Evolutionary conservation across 2,113 vertebrate genomes (phyloP).

Genomic region (Labeo catla): DNA sequence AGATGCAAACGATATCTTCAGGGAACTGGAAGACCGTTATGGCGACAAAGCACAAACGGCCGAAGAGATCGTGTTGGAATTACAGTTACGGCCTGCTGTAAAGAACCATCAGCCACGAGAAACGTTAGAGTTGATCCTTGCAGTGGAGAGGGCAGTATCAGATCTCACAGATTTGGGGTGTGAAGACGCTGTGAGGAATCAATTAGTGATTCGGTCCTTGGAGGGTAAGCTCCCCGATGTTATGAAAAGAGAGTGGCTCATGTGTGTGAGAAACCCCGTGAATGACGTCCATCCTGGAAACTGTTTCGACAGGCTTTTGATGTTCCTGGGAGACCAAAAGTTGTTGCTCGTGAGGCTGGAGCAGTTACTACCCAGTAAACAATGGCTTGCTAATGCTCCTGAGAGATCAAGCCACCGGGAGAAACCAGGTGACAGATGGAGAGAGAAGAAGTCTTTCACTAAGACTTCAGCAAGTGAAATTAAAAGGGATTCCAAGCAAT

Average conservation of each 20-base stretch:
- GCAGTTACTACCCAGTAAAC: too few species aligned
- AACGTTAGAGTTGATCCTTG: not conserved
- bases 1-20: not conserved
- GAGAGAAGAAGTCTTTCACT: too few species aligned
- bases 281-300: not conserved
- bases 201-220: not conserved
- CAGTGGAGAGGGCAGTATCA: not conserved
- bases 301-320: not conserved
- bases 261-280: not conserved
- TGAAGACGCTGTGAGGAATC: not conserved
- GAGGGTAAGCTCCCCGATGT: not conserved
- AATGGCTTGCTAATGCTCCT: too few species aligned
- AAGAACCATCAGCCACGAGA: slow-evolving; percentile 3
- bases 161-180: slow-evolving; percentile 6
- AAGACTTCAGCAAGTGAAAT: too few species aligned
- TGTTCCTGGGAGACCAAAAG: not conserved
- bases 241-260: not conserved
- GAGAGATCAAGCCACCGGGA: too few species aligned
- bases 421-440: too few species aligned
- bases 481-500: too few species aligned
- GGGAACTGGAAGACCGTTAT: slow-evolving; percentile 1
- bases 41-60: slow-evolving; percentile 11
- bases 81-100: not conserved
- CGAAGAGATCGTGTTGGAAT: not conserved
- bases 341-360: not conserved